Conservation (phyloP, 2,888 invertebrate genomes). For the Hirtodrosophila cameraria region DNA sequence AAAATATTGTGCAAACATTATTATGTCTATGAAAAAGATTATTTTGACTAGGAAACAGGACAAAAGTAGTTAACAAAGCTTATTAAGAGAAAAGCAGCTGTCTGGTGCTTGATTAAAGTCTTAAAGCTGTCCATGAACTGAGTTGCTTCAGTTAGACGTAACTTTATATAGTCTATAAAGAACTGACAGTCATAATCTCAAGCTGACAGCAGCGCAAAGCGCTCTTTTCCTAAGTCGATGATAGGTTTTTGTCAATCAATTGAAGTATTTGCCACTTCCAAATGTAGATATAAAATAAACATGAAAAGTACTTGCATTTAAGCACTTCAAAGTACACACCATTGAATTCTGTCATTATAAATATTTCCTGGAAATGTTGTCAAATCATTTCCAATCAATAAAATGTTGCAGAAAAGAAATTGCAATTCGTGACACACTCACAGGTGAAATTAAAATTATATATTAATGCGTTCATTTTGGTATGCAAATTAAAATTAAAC, state of each 20-base stretch:
- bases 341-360: constrained; percentile 52
- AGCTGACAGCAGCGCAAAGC: constrained; percentile 19
- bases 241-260: constrained; percentile 27
- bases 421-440: too few species aligned
- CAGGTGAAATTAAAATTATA: constrained; percentile 44
- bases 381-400: constrained; percentile 23
- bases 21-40: not conserved
- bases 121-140: constrained; percentile 5
- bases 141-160: constrained; percentile 20
- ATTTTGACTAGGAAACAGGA: too few species aligned
- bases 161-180: constrained; percentile 2
- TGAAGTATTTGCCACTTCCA: constrained; percentile 4
- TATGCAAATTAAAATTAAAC: constrained; percentile 65
- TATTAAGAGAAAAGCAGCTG: constrained; percentile 2
- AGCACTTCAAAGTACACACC: constrained; percentile 29
- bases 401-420: constrained; percentile 8
- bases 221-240: constrained; percentile 3
- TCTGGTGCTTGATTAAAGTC: constrained; percentile 6
- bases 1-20: too few species aligned
- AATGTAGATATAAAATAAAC: constrained; percentile 6
- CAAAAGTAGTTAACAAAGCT: too few species aligned
- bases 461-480: constrained; percentile 56
- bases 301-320: constrained; percentile 1
- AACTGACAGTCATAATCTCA: constrained; percentile 9
- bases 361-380: constrained; percentile 54